Base-by-base conservation (phyloP, 2,113 vertebrate genomes). In the Pithys albifrons region DNA sequence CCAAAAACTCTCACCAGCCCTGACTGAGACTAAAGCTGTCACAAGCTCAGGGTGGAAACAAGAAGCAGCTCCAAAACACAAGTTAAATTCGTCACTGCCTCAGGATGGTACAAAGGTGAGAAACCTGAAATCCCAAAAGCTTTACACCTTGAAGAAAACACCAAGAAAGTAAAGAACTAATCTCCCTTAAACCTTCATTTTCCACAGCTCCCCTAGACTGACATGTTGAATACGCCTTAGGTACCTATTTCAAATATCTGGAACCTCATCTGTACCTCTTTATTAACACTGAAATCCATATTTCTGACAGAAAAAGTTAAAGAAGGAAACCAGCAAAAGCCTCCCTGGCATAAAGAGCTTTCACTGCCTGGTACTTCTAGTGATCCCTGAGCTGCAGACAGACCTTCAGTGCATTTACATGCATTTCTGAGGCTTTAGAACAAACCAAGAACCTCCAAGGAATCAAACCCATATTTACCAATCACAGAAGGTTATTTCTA, bases 401-500 rank as follows among this genome's bases (percentile, higher is more conserved):
- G n/a, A 80, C 35, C 58, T 78, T 82, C 66, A 96, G 27, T 33
- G 55, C 64, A 49, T 29, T 43, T 70, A 37, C n/a, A 88, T 18
- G 77, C 22, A 72, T 35, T 52, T 33, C 77, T 94, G 77, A 92
- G 94, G 78, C 57, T 94, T 94, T 75, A 62, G 93, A 96, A 51
- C 17, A 25, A 82, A 54, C 14, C 15, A n/a, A 54, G 83, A 24
- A 18, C 8, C 33, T 57, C 58, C 54, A 70, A 86, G 8, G 48
- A 92, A 82, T 64, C 52, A 80, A 88, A 79, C 88, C 83, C 74
- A 29, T 64, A 81, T 79, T 61, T 95, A 97, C 95, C 88, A 88
- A 85, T 84, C 86, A 97, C 37, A 77, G 96, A 97, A 97, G 78
- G 76, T 93, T 81, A 93, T 85, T 92, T 94, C 94, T 92, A 64